Evolutionary conservation across 2,797 vertebrate species (phyloP), one percentile per base, ranked within the genome.

Genomic region (Gorsachius magnificus): DNA sequence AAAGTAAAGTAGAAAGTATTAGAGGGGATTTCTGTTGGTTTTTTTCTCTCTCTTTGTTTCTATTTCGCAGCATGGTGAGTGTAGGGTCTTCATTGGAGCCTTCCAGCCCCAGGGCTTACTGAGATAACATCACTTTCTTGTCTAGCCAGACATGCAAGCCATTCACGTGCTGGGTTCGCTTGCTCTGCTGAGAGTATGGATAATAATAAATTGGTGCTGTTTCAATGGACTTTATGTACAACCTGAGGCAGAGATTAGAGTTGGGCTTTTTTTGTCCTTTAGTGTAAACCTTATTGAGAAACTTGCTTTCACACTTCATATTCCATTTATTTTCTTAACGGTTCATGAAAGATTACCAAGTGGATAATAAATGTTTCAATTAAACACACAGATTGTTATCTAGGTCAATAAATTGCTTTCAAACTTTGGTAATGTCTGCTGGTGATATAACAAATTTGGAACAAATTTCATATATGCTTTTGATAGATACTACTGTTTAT

Each of bases 301-400:
- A 79, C 58, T 82, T 84, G 61, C 93, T 83, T 87, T 83, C 87
- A 66, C 70, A 91, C 63, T 86, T 93, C 72, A 79, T 76, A 83
- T 94, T 91, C 61, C 69, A 91, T 95, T 94, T 95, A 82, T 90
- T 96, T 94, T 82, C 89, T 84, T 91, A 96, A 94, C 0, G 12
- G 63, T 88, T 95, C 85, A 79, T 79, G 79, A 63, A 87, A 81
- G 84, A 93, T 94, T 95, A 94, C 77, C 66, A 58, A 93, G 51
- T 53, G 87, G 86, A 88, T 71, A 94, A 96, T 81, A 87, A 90
- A 88, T 70, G 58, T 82, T 95, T 90, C 90, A 94, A 96, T 96
- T 96, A 96, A 96, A 50, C 46, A 81, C 80, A 79, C n/a, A 84
- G 92, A 94, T 92, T 95, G 33, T 91, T 95, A 94, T 95, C 79